Percentiles rank a stretch among this genome's conserved stretches.
Conservation (phyloP, 2,797 vertebrate species). For the Anguilla megastoma region DNA sequence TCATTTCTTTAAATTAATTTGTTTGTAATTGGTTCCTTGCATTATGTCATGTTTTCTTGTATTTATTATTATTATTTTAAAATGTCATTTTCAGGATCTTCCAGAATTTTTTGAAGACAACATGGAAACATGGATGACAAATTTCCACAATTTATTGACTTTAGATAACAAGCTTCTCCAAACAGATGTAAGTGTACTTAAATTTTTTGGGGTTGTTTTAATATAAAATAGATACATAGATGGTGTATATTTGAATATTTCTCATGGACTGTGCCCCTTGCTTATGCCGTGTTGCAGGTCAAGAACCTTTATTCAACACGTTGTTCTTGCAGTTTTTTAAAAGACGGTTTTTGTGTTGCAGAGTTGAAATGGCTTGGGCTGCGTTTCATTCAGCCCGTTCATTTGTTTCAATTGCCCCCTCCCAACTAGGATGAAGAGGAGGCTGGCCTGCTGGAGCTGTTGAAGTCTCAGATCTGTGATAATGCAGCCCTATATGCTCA, state of each 20-base stretch:
- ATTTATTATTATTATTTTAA: neutral
- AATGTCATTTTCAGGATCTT: slow-evolving; percentile 80
- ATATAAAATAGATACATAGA: neutral
- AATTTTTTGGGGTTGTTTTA: neutral
- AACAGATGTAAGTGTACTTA: slow-evolving; percentile 83
- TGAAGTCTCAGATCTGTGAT: slow-evolving; percentile 98
- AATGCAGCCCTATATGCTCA: slow-evolving; percentile 97
- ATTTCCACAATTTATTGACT: slow-evolving; percentile 93
- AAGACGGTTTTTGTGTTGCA: neutral
- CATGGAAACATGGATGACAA: slow-evolving; percentile 99
- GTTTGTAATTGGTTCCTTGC: neutral
- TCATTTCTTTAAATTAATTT: neutral
- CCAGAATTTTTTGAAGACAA: slow-evolving; percentile 99
- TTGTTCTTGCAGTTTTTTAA: neutral
- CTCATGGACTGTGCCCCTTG: neutral
- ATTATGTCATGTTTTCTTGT: neutral
- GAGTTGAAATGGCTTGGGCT: neutral
- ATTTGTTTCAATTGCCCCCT: neutral
- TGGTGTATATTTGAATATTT: neutral
- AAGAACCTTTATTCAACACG: neutral
- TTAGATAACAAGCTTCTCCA: slow-evolving; percentile 98
- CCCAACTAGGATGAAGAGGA: slow-evolving; percentile 93
- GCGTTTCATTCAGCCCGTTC: neutral
- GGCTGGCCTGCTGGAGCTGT: slow-evolving; percentile 91
- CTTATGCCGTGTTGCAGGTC: neutral